phyloP scores from a whole-genome alignment of 2,888 invertebrate species.

The Oscheius onirici region DNA sequence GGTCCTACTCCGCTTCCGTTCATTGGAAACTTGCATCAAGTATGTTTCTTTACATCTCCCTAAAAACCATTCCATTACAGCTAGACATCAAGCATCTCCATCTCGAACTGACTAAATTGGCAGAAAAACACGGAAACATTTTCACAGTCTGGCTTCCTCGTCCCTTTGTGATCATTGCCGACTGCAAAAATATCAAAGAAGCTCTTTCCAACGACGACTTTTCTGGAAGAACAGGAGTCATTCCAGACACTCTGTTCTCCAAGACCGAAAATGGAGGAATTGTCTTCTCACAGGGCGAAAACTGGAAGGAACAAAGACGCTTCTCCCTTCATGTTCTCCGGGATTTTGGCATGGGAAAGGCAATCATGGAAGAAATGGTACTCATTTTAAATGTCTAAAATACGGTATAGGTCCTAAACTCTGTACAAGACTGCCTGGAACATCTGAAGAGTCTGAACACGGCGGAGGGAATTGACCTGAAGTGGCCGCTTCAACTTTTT shows the following conservation, averaged over 20 bases:
- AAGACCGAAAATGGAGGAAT: slow-evolving; percentile 27
- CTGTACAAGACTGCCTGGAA: slow-evolving; percentile 30
- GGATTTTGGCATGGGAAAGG: slow-evolving; percentile 50
- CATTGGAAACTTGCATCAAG: slow-evolving; percentile 40
- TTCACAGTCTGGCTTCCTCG: background rate
- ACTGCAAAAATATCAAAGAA: background rate
- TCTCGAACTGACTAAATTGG: no score
- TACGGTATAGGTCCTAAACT: slow-evolving; percentile 7
- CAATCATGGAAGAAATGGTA: slow-evolving; percentile 54
- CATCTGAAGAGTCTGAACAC: slow-evolving; percentile 33
- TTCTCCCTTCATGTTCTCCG: slow-evolving; percentile 48
- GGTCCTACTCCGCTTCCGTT: slow-evolving; percentile 47
- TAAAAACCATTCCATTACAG: background rate
- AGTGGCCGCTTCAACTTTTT: slow-evolving; percentile 46
- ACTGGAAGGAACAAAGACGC: slow-evolving; percentile 48
- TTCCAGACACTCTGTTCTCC: slow-evolving; percentile 33
- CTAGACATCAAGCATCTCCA: background rate
- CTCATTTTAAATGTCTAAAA: no score
- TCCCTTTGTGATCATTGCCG: no score
- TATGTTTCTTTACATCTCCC: background rate
- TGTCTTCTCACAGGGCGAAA: slow-evolving; percentile 37
- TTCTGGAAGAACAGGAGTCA: slow-evolving; percentile 33
- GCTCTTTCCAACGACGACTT: slow-evolving; percentile 30
- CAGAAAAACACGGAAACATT: no score
- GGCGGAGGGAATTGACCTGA: slow-evolving; percentile 35